Evolutionary conservation across 2,113 vertebrate genomes (phyloP), one percentile per base, ranked within the genome.

Genomic region (Macroglossus sobrinus): DNA sequence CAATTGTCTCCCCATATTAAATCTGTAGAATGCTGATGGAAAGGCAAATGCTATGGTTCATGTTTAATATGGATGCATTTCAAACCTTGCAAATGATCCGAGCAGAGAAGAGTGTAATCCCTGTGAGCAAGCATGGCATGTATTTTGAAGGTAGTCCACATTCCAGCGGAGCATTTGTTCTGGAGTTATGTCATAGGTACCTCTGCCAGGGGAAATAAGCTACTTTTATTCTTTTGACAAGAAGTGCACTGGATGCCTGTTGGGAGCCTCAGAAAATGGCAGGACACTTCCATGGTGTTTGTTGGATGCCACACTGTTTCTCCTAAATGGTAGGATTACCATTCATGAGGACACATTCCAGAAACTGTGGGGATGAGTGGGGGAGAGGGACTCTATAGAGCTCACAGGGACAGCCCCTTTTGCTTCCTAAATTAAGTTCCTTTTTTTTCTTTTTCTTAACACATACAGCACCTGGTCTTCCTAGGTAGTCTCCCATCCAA

Each of bases 161-260:
- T 86, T 82, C 84, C 68, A 63, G 63, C 1, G 7, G 69, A 45
- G n/a, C 64, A 19, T 55, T 93, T 68, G 76, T 85, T 91, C 75
- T 74, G 55, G 40, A 82, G 71, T 87, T 91, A 53, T 19, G 59
- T 91, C 90, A 80, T 24, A 50, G 84, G 21, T 66, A 18, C 61
- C 72, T 91, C 66, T 93, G 96, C 97, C 86, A 93, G 91, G 85
- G 72, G 86, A 94, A 94, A 89, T 71, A 79, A 80, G 35, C 53
- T 43, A 30, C 19, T 69, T 76, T 75, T 43, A 38, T 35, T 66
- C 93, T 85, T 85, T 85, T 81, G 72, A 88, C 81, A 72, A 92
- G 35, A 93, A 78, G 95, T 26, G 35, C 28, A 13, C 10, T 13
- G 59, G 88, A 38, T 45, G 84, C n/a, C 72, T n/a, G 15, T 33